A percentile compares a stretch with the other conserved stretches of the same genome.
phyloP scores from a whole-genome alignment of 2,113 vertebrate genomes.

The Chionomys nivalis region DNA sequence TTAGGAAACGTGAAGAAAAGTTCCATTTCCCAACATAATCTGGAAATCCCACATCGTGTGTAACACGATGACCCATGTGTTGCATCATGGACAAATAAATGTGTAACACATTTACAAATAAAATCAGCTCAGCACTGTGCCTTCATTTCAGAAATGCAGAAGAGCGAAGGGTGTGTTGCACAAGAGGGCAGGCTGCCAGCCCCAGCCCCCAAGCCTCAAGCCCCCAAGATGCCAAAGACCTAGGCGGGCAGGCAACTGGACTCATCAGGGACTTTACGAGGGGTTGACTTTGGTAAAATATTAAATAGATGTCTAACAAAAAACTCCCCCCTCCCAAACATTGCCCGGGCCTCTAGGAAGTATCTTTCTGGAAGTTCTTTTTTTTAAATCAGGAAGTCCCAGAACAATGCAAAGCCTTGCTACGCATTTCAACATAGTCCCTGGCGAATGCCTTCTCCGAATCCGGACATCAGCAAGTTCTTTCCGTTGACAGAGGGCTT shows the following conservation, averaged over 20 bases:
- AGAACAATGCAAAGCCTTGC: not conserved
- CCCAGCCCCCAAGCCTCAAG: not conserved
- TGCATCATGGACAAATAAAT: constrained; percentile 86
- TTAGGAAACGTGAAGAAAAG: constrained; percentile 71
- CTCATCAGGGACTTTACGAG: accelerated
- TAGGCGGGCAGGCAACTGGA: too few species aligned
- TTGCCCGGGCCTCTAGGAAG: not conserved
- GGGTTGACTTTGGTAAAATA: not conserved
- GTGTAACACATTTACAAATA: constrained; percentile 81
- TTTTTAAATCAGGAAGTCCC: constrained; percentile 65
- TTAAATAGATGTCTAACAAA: not conserved
- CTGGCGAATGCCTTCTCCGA: not conserved
- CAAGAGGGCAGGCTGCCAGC: not conserved
- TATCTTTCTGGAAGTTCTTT: constrained; percentile 13
- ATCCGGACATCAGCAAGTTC: not conserved
- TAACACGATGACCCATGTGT: constrained; percentile 82
- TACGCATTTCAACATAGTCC: not conserved
- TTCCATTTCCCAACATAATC: constrained; percentile 82
- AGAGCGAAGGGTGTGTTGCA: constrained; percentile 17
- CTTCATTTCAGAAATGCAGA: constrained; percentile 80
- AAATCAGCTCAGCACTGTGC: constrained; percentile 71
- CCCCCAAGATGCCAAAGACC: not conserved
- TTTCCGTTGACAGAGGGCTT: not conserved
- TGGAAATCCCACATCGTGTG: constrained; percentile 85
- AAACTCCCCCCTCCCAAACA: not conserved